Percentiles rank a stretch among this genome's conserved stretches.
These are phyloP conservation scores for Drosophila grimshawi DNA, from an alignment of 1,140 invertebrate genomes.

Conservation along the genomic window DNA sequence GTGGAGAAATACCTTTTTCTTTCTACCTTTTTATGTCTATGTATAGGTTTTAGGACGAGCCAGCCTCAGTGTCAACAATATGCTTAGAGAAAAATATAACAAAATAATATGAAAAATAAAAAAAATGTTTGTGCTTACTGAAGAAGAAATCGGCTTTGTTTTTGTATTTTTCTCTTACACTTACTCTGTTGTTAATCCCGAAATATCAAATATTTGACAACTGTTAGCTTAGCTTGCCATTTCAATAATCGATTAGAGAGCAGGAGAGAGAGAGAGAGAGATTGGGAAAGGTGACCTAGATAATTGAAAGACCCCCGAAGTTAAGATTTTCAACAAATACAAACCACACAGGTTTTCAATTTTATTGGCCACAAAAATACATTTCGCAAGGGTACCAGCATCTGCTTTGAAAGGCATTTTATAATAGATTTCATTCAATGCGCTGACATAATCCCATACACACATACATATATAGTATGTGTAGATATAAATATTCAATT, in stretches of 20 bases:
- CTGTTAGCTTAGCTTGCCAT: background rate
- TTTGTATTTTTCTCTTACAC: background rate
- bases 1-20: background rate
- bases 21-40: background rate
- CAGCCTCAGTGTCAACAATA: background rate
- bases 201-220: constrained; percentile 5
- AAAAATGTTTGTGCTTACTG: background rate
- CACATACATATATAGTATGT: constrained; percentile 2
- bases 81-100: background rate
- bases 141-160: background rate
- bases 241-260: constrained; percentile 2
- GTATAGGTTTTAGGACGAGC: no score
- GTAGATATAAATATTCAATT: constrained; percentile 48
- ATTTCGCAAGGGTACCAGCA: background rate
- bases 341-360: background rate
- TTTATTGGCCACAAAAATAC: constrained; percentile 12
- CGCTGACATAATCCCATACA: constrained; percentile 11
- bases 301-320: constrained; percentile 2
- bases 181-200: background rate
- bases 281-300: background rate
- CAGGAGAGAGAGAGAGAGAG: no score
- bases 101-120: background rate
- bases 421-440: constrained; percentile 13
- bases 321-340: background rate
- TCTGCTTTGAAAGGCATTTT: background rate